phyloP scores from a whole-genome alignment of 2,113 vertebrate species.

The Lagopus muta region DNA sequence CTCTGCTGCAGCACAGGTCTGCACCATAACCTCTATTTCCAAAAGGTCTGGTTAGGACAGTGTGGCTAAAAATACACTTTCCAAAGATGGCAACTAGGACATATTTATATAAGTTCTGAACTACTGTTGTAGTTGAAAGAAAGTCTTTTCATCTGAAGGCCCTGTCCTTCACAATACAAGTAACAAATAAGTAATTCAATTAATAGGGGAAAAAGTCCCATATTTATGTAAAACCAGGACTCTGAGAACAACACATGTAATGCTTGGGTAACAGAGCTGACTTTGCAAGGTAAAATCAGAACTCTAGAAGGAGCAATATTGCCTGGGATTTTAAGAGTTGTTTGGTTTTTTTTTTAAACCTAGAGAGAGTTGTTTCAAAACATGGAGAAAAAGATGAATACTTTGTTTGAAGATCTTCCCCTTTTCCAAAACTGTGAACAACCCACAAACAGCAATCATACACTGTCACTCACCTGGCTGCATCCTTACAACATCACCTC shows the following conservation, averaged over 20 bases:
- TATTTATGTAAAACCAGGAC: background rate
- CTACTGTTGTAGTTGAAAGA: background rate
- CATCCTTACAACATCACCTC: fast-evolving
- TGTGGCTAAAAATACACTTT: background rate
- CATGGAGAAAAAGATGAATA: background rate
- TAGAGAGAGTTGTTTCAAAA: background rate
- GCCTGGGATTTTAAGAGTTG: background rate
- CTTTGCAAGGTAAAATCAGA: constrained; percentile 22
- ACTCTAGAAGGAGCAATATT: background rate
- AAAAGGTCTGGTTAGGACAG: background rate
- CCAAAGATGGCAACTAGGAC: background rate
- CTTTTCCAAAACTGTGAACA: background rate
- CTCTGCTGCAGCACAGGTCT: background rate
- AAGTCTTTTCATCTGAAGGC: background rate
- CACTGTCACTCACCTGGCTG: background rate
- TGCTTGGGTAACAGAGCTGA: background rate
- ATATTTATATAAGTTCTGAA: background rate
- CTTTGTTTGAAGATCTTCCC: background rate
- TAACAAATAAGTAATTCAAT: constrained; percentile 47
- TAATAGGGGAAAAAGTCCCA: background rate
- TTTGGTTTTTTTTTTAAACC: background rate
- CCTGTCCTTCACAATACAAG: constrained; percentile 28
- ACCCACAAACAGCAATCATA: fast-evolving
- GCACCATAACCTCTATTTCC: background rate
- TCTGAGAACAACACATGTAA: background rate